These are phyloP conservation scores for Drosophila kikkawai DNA, from an alignment of 1,140 invertebrate genomes.

Conservation along the genomic window DNA sequence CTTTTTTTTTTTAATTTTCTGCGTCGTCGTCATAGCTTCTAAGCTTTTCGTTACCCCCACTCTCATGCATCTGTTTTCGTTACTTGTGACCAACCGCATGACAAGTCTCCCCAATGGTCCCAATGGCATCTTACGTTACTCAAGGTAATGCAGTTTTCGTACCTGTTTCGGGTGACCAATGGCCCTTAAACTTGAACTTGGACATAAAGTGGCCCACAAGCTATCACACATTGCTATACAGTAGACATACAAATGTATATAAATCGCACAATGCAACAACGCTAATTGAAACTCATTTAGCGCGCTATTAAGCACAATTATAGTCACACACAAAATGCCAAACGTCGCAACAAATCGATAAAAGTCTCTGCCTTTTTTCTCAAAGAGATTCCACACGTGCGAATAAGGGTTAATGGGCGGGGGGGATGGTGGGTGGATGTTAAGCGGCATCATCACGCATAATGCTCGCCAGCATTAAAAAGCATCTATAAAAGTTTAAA, in stretches of 20 bases:
- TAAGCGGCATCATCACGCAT: constrained; percentile 17
- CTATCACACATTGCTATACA: neutral
- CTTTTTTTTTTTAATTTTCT: constrained; percentile 61
- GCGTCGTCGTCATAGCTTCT: constrained; percentile 49
- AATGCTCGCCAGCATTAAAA: constrained; percentile 56
- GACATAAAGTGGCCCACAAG: constrained; percentile 4
- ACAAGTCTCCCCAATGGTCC: constrained; percentile 3
- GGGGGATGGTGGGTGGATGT: neutral
- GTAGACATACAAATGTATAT: neutral
- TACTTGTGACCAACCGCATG: constrained; percentile 8
- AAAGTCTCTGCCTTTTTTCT: constrained; percentile 20
- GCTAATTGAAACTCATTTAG: constrained; percentile 80
- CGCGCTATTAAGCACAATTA: constrained; percentile 81
- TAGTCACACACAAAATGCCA: constrained; percentile 41
- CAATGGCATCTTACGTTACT: neutral
- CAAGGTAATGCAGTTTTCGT: constrained; percentile 1
- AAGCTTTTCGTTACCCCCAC: constrained; percentile 26
- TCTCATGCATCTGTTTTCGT: constrained; percentile 6
- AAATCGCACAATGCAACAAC: constrained; percentile 36
- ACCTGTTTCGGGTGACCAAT: constrained; percentile 37
- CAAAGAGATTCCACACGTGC: constrained; percentile 4
- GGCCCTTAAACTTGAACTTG: constrained; percentile 64
- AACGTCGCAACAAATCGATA: constrained; percentile 59
- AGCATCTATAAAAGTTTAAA: constrained; percentile 66
- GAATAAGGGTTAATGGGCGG: constrained; percentile 14